These are phyloP conservation scores for Onychomys torridus DNA, from an alignment of 2,797 vertebrate species.

Conservation along the genomic window DNA sequence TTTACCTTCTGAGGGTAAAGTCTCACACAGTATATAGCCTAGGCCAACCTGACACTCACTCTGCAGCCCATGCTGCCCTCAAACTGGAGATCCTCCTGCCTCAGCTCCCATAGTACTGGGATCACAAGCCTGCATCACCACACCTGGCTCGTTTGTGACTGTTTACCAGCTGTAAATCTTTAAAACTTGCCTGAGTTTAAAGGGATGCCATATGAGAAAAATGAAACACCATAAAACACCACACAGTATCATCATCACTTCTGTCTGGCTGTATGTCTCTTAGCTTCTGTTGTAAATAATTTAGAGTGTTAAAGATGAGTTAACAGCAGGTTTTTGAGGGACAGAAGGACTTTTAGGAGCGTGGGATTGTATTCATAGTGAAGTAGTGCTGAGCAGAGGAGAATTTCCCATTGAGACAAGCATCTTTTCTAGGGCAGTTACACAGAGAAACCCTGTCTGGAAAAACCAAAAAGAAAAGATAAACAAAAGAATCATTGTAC, in stretches of 20 bases:
- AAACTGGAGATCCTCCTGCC: not conserved
- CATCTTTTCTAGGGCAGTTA: constrained; percentile 56
- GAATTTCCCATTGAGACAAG: constrained; percentile 65
- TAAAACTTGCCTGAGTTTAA: constrained; percentile 8
- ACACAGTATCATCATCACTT: not conserved
- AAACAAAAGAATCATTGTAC: not conserved
- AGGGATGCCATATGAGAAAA: constrained; percentile 21
- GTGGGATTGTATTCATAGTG: constrained; percentile 70
- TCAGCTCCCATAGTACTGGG: not conserved
- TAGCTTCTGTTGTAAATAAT: constrained; percentile 76
- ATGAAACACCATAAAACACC: constrained; percentile 21
- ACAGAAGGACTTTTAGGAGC: constrained; percentile 68
- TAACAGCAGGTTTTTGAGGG: constrained; percentile 67
- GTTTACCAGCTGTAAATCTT: not conserved
- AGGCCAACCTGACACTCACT: not conserved
- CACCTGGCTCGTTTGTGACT: not conserved
- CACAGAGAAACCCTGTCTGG: not conserved
- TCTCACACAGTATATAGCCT: not conserved
- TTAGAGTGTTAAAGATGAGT: constrained; percentile 73
- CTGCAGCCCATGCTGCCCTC: not conserved
- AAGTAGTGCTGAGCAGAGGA: constrained; percentile 39
- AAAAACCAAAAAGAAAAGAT: not conserved
- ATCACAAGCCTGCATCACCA: not conserved
- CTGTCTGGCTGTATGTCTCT: constrained; percentile 33
- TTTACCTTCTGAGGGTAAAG: not conserved